These are phyloP conservation scores for Trachymyrmex cornetzi DNA, from an alignment of 1,140 invertebrate genomes.

Conservation along the genomic window DNA sequence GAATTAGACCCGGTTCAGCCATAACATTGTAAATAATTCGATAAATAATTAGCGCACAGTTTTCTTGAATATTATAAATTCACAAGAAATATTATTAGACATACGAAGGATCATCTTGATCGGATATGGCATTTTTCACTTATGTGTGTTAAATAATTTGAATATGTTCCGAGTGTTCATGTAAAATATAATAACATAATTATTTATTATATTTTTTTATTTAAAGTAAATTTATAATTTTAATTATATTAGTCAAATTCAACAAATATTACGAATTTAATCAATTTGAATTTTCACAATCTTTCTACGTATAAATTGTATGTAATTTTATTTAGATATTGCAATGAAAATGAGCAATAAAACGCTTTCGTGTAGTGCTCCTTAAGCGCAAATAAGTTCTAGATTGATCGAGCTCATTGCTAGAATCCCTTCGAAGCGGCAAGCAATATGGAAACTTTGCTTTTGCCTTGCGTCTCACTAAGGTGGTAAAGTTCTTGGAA, in stretches of 20 bases:
- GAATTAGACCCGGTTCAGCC: background rate
- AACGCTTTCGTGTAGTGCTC: slow-evolving; percentile 39
- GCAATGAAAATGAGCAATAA: slow-evolving; percentile 36
- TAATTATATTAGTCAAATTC: background rate
- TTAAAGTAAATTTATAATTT: background rate
- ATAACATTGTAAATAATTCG: background rate
- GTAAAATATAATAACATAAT: background rate
- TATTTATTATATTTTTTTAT: background rate
- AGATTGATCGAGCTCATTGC: slow-evolving; percentile 63
- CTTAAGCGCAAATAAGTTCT: slow-evolving; percentile 60
- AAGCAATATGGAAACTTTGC: slow-evolving; percentile 68
- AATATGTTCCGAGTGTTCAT: background rate
- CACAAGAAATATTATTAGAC: too few relatives aligned
- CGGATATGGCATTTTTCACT: too few relatives aligned
- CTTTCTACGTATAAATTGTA: background rate
- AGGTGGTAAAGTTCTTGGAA: slow-evolving; percentile 60
- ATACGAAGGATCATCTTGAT: too few relatives aligned
- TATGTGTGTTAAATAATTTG: background rate
- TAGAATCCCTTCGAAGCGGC: slow-evolving; percentile 59
- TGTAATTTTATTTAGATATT: background rate
- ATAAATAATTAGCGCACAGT: too few relatives aligned
- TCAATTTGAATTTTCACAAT: background rate
- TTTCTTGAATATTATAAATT: too few relatives aligned
- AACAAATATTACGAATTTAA: slow-evolving; percentile 1
- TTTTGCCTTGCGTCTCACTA: slow-evolving; percentile 51